phyloP scores from a whole-genome alignment of 2,797 vertebrate species.

The Pantherophis alleghaniensis region DNA sequence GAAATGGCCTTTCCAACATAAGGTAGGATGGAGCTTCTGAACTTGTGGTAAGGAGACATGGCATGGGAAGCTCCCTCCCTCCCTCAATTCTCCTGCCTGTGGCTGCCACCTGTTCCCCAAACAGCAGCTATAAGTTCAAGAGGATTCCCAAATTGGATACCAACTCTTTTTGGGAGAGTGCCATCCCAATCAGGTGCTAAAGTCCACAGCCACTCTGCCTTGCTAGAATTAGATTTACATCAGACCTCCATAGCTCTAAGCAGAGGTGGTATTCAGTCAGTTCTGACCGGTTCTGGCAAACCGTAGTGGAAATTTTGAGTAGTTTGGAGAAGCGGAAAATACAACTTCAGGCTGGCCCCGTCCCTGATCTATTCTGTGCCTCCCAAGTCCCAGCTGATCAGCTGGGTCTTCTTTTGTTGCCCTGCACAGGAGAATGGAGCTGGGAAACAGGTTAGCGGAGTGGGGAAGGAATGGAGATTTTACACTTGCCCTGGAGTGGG shows the following conservation, averaged over 20 bases:
- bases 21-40: constrained; percentile 63
- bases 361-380: too few species aligned
- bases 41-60: too few species aligned
- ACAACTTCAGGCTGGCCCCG: too few species aligned
- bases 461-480: too few species aligned
- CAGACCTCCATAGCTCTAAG: background rate
- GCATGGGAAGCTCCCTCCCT: background rate
- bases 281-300: too few species aligned
- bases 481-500: too few species aligned
- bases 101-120: background rate
- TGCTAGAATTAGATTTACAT: background rate
- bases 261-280: background rate
- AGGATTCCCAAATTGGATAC: background rate
- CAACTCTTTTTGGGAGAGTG: background rate
- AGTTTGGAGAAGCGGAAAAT: too few species aligned
- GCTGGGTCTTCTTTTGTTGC: too few species aligned
- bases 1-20: constrained; percentile 79
- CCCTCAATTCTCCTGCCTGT: background rate
- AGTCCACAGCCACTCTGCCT: background rate
- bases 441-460: too few species aligned
- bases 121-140: background rate
- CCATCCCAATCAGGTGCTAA: background rate
- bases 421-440: too few species aligned
- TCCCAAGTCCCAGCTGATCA: too few species aligned
- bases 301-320: too few species aligned